phyloP scores from a whole-genome alignment of 23 tunicate genomes.

The Trididemnum clinides region DNA sequence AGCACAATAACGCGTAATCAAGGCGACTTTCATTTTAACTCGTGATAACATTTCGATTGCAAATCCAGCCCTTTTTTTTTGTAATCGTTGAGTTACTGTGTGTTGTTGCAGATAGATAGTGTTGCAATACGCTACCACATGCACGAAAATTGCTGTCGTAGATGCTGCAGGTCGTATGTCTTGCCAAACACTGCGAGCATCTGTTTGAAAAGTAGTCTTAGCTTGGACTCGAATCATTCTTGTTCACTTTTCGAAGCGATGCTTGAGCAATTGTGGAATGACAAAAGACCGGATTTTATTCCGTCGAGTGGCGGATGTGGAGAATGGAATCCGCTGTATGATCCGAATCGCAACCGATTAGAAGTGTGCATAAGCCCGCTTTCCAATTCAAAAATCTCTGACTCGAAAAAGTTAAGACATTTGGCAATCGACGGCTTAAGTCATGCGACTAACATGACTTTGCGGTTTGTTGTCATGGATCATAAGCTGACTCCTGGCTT shows the following conservation, averaged over 20 bases:
- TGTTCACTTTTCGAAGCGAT: background rate
- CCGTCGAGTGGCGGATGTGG: background rate
- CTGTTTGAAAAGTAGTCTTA: background rate
- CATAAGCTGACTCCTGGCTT: background rate
- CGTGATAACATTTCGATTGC: no score
- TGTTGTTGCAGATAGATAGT: slow-evolving; percentile 11
- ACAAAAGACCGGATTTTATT: background rate
- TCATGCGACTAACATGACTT: background rate
- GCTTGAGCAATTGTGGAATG: background rate
- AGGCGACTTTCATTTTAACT: no score
- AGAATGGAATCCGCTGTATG: background rate
- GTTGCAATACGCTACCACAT: background rate
- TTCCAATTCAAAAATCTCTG: background rate
- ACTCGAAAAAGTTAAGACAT: background rate
- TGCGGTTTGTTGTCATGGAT: background rate
- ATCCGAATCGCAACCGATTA: background rate
- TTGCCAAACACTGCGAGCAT: background rate
- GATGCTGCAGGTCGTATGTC: background rate
- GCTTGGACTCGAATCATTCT: background rate
- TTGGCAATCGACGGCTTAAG: background rate
- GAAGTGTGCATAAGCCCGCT: background rate
- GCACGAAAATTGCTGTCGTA: background rate
- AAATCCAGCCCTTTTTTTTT: no score
- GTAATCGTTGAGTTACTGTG: no score
- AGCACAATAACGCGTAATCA: no score